Evolutionary conservation across 2,797 vertebrate species (phyloP).

Genomic region (Takifugu rubripes): DNA sequence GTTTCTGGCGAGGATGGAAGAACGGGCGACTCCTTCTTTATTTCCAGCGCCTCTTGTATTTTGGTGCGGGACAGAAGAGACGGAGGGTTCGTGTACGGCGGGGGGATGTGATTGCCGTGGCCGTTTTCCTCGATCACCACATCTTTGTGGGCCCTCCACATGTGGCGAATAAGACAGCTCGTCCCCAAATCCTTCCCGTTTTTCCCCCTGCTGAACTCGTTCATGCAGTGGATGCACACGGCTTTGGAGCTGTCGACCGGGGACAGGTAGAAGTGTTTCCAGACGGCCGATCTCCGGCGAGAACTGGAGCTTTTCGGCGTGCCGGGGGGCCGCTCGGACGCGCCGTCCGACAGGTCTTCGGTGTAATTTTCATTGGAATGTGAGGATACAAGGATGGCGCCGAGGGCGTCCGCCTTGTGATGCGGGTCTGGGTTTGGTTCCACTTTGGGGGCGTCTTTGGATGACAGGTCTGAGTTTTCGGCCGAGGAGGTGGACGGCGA

Average conservation of each 20-base stretch:
- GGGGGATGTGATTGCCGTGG: slow-evolving; percentile 85
- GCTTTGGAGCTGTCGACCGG: slow-evolving; percentile 95
- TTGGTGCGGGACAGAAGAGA: slow-evolving; percentile 84
- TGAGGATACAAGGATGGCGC: slow-evolving; percentile 68
- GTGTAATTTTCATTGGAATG: slow-evolving; percentile 74
- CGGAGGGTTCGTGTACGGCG: slow-evolving; percentile 84
- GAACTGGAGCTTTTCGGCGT: slow-evolving; percentile 87
- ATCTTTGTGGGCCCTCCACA: slow-evolving; percentile 96
- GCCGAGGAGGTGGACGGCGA: slow-evolving; percentile 83
- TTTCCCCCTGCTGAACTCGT: slow-evolving; percentile 96
- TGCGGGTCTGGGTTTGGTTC: slow-evolving; percentile 79
- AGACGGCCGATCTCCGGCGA: slow-evolving; percentile 91
- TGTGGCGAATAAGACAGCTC: slow-evolving; percentile 95
- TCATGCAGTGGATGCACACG: slow-evolving; percentile 96
- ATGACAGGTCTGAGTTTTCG: slow-evolving; percentile 77
- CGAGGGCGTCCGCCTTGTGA: slow-evolving; percentile 68
- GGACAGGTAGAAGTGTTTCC: slow-evolving; percentile 98
- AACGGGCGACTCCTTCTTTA: slow-evolving; percentile 76
- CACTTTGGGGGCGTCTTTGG: slow-evolving; percentile 85
- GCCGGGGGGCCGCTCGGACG: slow-evolving; percentile 75
- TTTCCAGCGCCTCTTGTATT: slow-evolving; percentile 75
- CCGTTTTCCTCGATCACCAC: slow-evolving; percentile 94
- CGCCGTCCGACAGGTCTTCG: slow-evolving; percentile 79
- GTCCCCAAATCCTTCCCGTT: slow-evolving; percentile 97
- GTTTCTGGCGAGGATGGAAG: slow-evolving; percentile 82